Base-by-base conservation (phyloP, 2,113 vertebrate species). In the Gasterosteus aculeatus region DNA sequence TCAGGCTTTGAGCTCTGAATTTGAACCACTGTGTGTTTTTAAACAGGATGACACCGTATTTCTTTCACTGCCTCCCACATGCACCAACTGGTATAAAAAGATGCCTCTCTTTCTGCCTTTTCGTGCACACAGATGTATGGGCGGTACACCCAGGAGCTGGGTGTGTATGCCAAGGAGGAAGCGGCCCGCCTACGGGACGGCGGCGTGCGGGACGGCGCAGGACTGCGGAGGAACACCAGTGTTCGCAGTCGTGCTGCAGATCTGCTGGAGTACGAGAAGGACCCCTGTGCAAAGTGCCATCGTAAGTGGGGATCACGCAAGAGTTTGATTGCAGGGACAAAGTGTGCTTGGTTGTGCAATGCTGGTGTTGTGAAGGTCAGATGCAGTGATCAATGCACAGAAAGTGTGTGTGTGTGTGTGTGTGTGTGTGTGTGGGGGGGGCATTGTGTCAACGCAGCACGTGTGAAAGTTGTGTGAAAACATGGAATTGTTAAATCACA, bases 61-160 rank as follows among this genome's bases (percentile, higher is more conserved):
- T 72, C 44, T 57, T 72, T 47, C 19, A 51, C 41, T 72, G 61
- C 58, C 67, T 82, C 74, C 54, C 62, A 78, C 62, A 41, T 60
- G 31, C 56, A 57, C 47, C 63, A 53, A 49, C 76, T 70, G 19
- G 19, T 69, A 56, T 74, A 69, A 75, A 3, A 84, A 79, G 39
- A 14, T 66, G 44, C 70, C 47, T 78, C 58, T 65, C 31, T 29
- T 26, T 59, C 54, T 75, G 31, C 66, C 51, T 64, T 26, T 65
- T 72, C 26, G 54, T 47, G 62, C 35, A 38, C 72, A 61, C 91
- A 99, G 98, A 99, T 99, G 98, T 99, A 98, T 87, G 98, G 98
- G 81, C 95, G 96, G 16, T 99, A 99, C 89, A 99, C 97, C 3
- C 98, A 99, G 93, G 98, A 99, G 90, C 91, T 99, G 72, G 97